Conservation (phyloP, 2,113 vertebrate species). For the Antennarius striatus region DNA sequence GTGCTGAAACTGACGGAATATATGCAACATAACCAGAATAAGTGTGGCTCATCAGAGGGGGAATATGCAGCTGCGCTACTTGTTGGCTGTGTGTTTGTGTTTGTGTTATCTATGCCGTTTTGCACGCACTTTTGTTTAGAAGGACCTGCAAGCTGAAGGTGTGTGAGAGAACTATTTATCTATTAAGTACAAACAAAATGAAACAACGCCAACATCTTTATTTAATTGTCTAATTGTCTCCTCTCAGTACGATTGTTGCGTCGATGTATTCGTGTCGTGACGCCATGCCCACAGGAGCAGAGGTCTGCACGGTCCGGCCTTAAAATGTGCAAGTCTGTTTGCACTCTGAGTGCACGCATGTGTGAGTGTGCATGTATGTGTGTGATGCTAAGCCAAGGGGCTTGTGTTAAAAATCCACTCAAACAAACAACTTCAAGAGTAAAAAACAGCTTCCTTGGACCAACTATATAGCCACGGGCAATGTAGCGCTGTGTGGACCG, state of each 20-base stretch:
- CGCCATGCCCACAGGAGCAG: slow-evolving; percentile 50
- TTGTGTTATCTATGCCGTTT: too few relatives aligned
- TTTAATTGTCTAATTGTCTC: too few relatives aligned
- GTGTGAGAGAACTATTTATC: too few relatives aligned
- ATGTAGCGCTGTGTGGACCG: slow-evolving; percentile 25
- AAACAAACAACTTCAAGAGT: slow-evolving; percentile 72
- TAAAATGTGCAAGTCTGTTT: slow-evolving; percentile 38
- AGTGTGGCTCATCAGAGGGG: too few relatives aligned
- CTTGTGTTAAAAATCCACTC: slow-evolving; percentile 71
- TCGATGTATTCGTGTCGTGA: slow-evolving; percentile 26
- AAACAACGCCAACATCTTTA: too few relatives aligned
- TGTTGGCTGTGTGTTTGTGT: too few relatives aligned
- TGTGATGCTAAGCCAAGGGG: slow-evolving; percentile 56
- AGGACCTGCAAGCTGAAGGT: too few relatives aligned
- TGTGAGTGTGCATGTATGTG: slow-evolving; percentile 29
- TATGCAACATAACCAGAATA: too few relatives aligned
- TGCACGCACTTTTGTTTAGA: too few relatives aligned
- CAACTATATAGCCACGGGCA: slow-evolving; percentile 61
- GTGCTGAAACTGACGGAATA: too few relatives aligned
- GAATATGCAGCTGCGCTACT: too few relatives aligned
- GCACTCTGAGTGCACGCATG: slow-evolving; percentile 16
- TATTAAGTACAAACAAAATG: too few relatives aligned
- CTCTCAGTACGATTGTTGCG: slow-evolving; percentile 17
- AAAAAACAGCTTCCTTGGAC: slow-evolving; percentile 69
- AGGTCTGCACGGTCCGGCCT: slow-evolving; percentile 36